These are phyloP conservation scores for Dromaius novaehollandiae DNA, from an alignment of 2,113 vertebrate genomes.

Conservation along the genomic window DNA sequence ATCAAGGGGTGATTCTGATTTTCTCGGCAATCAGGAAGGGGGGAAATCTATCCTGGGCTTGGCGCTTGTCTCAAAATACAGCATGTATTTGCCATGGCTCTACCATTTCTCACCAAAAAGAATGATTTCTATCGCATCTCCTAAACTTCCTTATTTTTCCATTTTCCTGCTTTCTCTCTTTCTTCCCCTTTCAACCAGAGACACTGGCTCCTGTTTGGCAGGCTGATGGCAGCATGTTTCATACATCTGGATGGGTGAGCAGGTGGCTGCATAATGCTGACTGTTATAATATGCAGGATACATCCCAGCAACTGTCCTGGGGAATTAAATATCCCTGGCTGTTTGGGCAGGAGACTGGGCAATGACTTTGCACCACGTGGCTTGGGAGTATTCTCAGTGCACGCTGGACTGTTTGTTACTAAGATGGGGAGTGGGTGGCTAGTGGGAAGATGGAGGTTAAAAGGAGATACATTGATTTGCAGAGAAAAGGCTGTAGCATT, in stretches of 20 bases:
- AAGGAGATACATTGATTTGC: neutral
- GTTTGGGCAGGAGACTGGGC: neutral
- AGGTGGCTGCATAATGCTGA: neutral
- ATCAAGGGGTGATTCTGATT: neutral
- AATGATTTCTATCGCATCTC: neutral
- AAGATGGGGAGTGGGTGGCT: neutral
- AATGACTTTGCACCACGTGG: neutral
- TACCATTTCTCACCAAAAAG: neutral
- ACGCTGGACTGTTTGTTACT: neutral
- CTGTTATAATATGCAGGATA: neutral
- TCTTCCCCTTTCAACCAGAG: neutral
- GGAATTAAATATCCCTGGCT: neutral
- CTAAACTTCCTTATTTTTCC: neutral
- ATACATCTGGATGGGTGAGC: neutral
- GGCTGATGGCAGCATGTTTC: neutral
- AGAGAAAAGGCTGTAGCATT: neutral
- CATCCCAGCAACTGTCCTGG: neutral
- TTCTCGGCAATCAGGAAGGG: neutral
- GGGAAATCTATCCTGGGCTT: neutral
- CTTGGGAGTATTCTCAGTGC: neutral
- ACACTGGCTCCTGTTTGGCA: neutral
- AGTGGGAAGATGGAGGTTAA: neutral
- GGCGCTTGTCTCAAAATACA: neutral
- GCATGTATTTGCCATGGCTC: neutral
- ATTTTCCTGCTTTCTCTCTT: neutral